These are phyloP conservation scores for Phalanger gymnotis DNA, from an alignment of 2,797 vertebrate genomes.

Conservation along the genomic window DNA sequence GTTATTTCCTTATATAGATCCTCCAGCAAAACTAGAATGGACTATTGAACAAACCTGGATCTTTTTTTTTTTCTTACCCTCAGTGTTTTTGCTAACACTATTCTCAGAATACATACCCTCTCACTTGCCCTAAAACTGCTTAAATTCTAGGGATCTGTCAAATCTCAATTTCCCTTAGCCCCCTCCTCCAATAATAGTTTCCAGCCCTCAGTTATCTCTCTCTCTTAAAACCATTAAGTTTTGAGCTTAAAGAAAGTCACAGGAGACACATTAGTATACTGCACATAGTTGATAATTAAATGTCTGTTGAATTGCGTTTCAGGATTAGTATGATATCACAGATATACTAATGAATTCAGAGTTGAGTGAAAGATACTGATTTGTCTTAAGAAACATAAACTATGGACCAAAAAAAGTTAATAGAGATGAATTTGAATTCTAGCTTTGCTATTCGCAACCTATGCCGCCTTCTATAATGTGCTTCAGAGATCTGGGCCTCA, in stretches of 20 bases:
- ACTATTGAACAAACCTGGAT: background rate
- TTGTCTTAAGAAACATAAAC: background rate
- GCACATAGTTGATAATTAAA: background rate
- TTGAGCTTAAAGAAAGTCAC: background rate
- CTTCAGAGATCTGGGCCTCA: background rate
- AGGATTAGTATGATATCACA: background rate
- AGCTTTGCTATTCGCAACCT: background rate
- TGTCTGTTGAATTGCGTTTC: background rate
- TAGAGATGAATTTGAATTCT: background rate
- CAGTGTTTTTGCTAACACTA: background rate
- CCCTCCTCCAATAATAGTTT: background rate
- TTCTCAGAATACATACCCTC: background rate
- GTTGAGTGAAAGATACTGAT: background rate
- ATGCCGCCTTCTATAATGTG: background rate
- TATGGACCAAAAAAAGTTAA: background rate
- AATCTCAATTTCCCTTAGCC: background rate
- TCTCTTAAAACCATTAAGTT: background rate
- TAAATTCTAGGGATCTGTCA: background rate
- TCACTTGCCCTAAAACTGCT: background rate
- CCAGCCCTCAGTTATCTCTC: background rate
- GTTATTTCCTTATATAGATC: background rate
- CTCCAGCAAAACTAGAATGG: background rate
- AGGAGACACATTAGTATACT: background rate
- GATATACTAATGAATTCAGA: background rate
- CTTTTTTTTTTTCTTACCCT: background rate